Evolutionary conservation across 2,797 vertebrate species (phyloP).

Genomic region (Cirrhinus molitorella): DNA sequence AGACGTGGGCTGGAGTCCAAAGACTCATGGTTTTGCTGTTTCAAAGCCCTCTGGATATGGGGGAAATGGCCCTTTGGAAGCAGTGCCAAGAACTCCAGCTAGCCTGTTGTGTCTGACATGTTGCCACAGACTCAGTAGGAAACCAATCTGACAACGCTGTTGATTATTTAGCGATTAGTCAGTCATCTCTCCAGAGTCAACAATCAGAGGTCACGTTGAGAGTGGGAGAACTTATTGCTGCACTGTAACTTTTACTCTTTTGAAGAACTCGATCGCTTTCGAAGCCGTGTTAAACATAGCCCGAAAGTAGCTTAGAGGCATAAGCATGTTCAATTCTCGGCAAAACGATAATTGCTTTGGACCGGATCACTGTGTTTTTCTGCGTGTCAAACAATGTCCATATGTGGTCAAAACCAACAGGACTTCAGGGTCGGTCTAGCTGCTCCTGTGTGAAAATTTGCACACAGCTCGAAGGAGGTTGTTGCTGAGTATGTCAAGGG

Average conservation of each 20-base stretch:
- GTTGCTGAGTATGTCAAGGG: conserved; percentile 69
- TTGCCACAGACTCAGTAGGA: conserved; percentile 91
- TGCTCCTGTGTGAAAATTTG: conserved; percentile 53
- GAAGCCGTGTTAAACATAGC: neutral
- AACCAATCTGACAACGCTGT: conserved; percentile 88
- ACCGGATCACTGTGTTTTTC: conserved; percentile 30
- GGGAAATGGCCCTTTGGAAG: conserved; percentile 61
- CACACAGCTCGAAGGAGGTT: conserved; percentile 62
- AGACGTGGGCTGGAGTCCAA: conserved; percentile 89
- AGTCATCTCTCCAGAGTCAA: conserved; percentile 62
- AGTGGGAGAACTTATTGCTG: conserved; percentile 44
- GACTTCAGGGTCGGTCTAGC: conserved; percentile 41
- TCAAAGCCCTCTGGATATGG: conserved; percentile 66
- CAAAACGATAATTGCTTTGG: conserved; percentile 31
- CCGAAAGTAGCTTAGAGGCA: conserved; percentile 26
- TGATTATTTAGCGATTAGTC: conserved; percentile 87
- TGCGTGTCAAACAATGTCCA: conserved; percentile 40
- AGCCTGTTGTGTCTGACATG: conserved; percentile 79
- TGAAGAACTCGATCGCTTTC: conserved; percentile 22
- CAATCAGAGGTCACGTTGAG: conserved; percentile 57
- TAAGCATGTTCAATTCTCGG: conserved; percentile 20
- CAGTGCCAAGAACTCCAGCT: conserved; percentile 64
- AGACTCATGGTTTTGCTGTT: conserved; percentile 89
- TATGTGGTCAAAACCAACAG: conserved; percentile 42
- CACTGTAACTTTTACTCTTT: conserved; percentile 45